These are phyloP conservation scores for Protobothrops flavoviridis DNA, from an alignment of 2,113 vertebrate species.

Conservation along the genomic window DNA sequence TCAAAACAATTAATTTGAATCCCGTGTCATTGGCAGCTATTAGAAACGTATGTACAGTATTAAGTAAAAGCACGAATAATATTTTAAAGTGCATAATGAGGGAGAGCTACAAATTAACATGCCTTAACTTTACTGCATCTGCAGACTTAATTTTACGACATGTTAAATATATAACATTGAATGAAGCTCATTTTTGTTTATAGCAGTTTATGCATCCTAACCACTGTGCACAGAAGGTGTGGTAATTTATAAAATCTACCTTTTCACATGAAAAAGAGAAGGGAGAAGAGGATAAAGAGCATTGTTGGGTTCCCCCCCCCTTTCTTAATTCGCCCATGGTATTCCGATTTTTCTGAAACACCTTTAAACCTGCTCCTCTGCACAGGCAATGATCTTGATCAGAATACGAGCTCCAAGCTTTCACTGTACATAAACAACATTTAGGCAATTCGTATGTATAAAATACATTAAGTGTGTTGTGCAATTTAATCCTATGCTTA, in stretches of 20 bases:
- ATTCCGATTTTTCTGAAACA: neutral
- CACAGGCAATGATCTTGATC: neutral
- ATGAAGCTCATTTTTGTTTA: neutral
- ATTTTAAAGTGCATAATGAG: neutral
- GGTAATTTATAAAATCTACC: neutral
- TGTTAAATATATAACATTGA: neutral
- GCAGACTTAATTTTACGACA: neutral
- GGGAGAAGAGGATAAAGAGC: neutral
- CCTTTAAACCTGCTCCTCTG: neutral
- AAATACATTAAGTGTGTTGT: neutral
- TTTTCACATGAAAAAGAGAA: neutral
- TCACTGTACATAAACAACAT: neutral
- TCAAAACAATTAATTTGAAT: neutral
- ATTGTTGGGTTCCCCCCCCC: neutral
- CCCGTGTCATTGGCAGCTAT: neutral
- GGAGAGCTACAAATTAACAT: neutral
- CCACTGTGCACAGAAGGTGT: neutral
- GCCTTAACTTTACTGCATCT: neutral
- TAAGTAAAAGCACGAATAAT: neutral
- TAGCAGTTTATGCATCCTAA: neutral
- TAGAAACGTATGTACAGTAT: neutral
- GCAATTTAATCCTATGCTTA: neutral
- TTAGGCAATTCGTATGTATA: neutral
- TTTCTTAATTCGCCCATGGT: neutral
- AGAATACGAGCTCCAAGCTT: neutral